phyloP scores from a whole-genome alignment of 2,797 vertebrate species.

The Sebastolobus altivelis region DNA sequence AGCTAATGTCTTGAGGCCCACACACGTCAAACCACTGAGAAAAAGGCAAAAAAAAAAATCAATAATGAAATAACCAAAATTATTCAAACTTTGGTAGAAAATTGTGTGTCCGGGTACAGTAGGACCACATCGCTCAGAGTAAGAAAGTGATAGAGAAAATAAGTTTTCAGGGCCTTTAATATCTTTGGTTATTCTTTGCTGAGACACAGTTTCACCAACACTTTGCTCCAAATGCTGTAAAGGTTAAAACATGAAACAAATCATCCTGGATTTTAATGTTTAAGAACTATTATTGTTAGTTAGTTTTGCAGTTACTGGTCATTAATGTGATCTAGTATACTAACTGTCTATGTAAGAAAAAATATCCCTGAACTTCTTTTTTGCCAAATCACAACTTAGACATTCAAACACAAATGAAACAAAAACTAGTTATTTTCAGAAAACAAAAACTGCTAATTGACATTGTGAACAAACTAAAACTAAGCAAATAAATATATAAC shows the following conservation, averaged over 20 bases:
- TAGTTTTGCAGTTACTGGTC: not conserved
- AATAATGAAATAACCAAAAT: not conserved
- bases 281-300: fast-evolving
- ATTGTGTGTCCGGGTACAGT: not conserved
- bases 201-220: not conserved
- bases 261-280: not conserved
- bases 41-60: not conserved
- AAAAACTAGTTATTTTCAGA: not conserved
- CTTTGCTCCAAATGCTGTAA: not conserved
- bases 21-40: not conserved
- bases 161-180: not conserved
- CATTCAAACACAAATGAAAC: conserved; percentile 1
- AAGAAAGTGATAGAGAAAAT: not conserved
- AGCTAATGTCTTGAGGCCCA: not conserved
- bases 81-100: not conserved
- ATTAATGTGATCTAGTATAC: not conserved
- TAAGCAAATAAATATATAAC: not conserved
- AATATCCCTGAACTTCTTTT: not conserved
- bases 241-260: not conserved
- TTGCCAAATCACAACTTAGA: not conserved
- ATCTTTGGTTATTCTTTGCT: not conserved
- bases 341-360: not conserved
- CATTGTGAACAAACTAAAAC: not conserved
- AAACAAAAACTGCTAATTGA: not conserved
- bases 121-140: not conserved